Conservation (phyloP, 2,888 invertebrate genomes). For the Latrodectus hesperus region DNA sequence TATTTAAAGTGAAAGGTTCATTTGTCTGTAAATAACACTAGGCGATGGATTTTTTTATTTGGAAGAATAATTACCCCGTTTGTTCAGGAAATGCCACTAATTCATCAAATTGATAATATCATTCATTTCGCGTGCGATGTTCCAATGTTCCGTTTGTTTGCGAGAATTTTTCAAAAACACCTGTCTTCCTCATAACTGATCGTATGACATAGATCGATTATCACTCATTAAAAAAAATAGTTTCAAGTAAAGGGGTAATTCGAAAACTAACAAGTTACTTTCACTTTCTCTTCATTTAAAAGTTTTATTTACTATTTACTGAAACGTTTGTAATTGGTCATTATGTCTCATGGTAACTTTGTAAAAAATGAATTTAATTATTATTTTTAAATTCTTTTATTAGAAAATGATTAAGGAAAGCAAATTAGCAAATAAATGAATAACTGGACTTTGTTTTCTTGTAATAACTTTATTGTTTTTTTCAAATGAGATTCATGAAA, state of each 20-base stretch:
- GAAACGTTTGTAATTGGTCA: no score
- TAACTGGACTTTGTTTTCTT: no score
- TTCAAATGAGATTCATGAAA: no score
- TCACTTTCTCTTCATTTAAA: no score
- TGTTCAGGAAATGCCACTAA: background rate
- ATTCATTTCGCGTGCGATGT: background rate
- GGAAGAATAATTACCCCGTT: slow-evolving; percentile 21
- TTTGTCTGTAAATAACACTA: slow-evolving; percentile 1
- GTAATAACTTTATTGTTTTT: no score
- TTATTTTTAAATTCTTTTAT: no score
- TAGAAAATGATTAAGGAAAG: no score
- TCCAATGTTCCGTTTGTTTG: background rate
- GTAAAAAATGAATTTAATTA: no score
- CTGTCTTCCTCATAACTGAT: slow-evolving; percentile 9
- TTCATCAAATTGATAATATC: slow-evolving; percentile 8
- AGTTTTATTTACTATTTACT: no score
- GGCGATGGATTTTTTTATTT: background rate
- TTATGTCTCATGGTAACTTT: no score
- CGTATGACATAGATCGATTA: slow-evolving; percentile 31
- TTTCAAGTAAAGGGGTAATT: background rate
- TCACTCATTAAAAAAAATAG: background rate
- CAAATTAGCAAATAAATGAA: no score
- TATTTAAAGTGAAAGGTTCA: background rate
- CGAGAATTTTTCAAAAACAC: background rate
- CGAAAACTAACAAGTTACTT: background rate